Conservation (phyloP, 1,140 invertebrate genomes). For the Scaptomyza graminum region DNA sequence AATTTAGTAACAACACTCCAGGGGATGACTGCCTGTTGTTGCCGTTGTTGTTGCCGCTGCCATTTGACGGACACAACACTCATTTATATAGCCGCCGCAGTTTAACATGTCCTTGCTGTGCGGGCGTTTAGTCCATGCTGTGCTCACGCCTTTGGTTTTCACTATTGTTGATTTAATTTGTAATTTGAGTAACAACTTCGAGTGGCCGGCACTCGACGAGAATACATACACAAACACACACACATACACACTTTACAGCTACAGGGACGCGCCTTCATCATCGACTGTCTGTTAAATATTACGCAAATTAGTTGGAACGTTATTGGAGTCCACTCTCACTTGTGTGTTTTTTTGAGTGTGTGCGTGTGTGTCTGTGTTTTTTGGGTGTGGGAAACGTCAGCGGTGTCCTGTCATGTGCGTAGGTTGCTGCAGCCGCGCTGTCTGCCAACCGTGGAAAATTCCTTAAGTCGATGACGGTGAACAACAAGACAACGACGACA, state of each 20-base stretch:
- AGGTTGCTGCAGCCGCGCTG: slow-evolving; percentile 49
- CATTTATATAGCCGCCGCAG: slow-evolving; percentile 48
- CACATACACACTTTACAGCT: slow-evolving; percentile 1
- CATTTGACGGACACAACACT: slow-evolving; percentile 38
- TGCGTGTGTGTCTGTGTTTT: slow-evolving; percentile 21
- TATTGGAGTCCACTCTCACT: slow-evolving; percentile 57
- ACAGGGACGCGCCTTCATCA: slow-evolving; percentile 26
- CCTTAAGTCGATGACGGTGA: slow-evolving; percentile 39
- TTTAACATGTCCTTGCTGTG: slow-evolving; percentile 66
- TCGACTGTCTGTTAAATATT: slow-evolving; percentile 59
- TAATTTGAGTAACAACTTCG: slow-evolving; percentile 75
- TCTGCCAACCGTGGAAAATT: slow-evolving; percentile 60
- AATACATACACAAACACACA: neutral
- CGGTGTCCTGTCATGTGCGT: slow-evolving; percentile 48
- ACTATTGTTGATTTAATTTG: slow-evolving; percentile 78
- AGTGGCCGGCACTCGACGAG: slow-evolving; percentile 52
- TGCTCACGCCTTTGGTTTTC: slow-evolving; percentile 52
- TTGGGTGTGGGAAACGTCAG: slow-evolving; percentile 22
- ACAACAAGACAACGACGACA: slow-evolving; percentile 51
- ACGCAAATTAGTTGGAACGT: slow-evolving; percentile 79
- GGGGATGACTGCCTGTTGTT: slow-evolving; percentile 46
- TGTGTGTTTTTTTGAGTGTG: slow-evolving; percentile 2
- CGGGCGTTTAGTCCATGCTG: slow-evolving; percentile 13
- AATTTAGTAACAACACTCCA: slow-evolving; percentile 77
- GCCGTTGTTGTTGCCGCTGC: neutral